These are phyloP conservation scores for Sapayoa aenigma DNA, from an alignment of 2,113 vertebrate genomes.

Conservation along the genomic window DNA sequence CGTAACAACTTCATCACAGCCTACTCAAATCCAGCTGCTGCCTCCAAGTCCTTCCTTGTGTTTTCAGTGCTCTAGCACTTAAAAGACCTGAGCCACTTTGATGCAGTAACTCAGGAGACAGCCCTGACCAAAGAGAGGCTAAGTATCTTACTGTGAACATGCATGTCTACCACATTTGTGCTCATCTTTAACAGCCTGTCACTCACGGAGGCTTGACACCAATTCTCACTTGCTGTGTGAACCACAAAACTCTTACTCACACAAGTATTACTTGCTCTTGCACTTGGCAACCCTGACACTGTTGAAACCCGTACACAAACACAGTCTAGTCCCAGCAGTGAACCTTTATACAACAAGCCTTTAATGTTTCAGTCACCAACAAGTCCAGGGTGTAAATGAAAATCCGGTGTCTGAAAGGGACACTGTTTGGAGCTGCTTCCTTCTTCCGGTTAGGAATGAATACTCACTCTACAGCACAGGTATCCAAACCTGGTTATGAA, in stretches of 20 bases:
- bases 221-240: not conserved
- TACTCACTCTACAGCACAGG: accelerated
- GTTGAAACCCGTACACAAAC: not conserved
- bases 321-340: not conserved
- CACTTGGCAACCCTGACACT: not conserved
- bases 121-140: not conserved
- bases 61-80: not conserved
- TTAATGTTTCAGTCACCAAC: not conserved
- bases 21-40: not conserved
- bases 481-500: not conserved
- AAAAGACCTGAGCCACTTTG: not conserved
- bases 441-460: not conserved
- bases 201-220: not conserved
- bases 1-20: not conserved
- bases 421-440: not conserved
- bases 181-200: not conserved
- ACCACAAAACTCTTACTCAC: not conserved
- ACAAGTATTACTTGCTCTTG: not conserved
- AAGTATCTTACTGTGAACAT: not conserved
- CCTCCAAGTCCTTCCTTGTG: not conserved
- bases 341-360: not conserved
- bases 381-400: not conserved
- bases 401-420: not conserved
- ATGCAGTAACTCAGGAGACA: not conserved
- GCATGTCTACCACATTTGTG: not conserved